Evolutionary conservation across 2,888 invertebrate genomes (phyloP).

Genomic region (Parthenolecanium corni): DNA sequence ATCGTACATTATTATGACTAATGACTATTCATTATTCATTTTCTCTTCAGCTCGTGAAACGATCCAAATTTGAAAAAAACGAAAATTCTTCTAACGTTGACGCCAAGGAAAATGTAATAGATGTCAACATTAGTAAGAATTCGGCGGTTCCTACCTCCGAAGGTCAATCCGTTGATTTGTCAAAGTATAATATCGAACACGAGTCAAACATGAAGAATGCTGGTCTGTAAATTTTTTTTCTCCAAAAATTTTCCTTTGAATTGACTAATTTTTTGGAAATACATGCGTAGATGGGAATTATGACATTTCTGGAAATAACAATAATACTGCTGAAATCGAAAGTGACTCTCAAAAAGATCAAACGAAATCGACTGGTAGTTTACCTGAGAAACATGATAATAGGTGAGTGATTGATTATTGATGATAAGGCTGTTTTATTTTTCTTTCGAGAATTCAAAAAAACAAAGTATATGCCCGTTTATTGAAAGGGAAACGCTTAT

Average conservation of each 20-base stretch:
- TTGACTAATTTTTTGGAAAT: not conserved
- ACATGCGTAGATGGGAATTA: not conserved
- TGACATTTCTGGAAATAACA: not conserved
- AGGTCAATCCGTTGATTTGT: slow-evolving; percentile 36
- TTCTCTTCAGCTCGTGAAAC: slow-evolving; percentile 46
- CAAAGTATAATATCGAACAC: slow-evolving; percentile 39
- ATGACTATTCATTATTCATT: slow-evolving; percentile 4
- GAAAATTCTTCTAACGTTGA: slow-evolving; percentile 45
- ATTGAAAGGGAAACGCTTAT: too few relatives aligned
- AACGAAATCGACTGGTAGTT: not conserved
- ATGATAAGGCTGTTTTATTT: not conserved
- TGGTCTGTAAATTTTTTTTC: too few relatives aligned
- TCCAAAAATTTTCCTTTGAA: too few relatives aligned
- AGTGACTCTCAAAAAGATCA: slow-evolving; percentile 14
- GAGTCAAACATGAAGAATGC: slow-evolving; percentile 24
- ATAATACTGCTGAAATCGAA: not conserved
- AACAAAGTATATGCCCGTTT: too few relatives aligned
- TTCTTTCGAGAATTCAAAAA: too few relatives aligned
- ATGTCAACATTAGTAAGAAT: slow-evolving; percentile 21
- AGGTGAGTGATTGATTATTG: not conserved
- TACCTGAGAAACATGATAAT: slow-evolving; percentile 13
- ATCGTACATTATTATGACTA: not conserved
- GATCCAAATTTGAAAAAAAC: slow-evolving; percentile 64
- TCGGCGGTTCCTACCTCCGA: slow-evolving; percentile 30
- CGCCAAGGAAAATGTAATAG: slow-evolving; percentile 15